Evolutionary conservation across 2,888 invertebrate genomes (phyloP), one percentile per base, ranked within the genome.

Genomic region (Cyaniris semiargus): DNA sequence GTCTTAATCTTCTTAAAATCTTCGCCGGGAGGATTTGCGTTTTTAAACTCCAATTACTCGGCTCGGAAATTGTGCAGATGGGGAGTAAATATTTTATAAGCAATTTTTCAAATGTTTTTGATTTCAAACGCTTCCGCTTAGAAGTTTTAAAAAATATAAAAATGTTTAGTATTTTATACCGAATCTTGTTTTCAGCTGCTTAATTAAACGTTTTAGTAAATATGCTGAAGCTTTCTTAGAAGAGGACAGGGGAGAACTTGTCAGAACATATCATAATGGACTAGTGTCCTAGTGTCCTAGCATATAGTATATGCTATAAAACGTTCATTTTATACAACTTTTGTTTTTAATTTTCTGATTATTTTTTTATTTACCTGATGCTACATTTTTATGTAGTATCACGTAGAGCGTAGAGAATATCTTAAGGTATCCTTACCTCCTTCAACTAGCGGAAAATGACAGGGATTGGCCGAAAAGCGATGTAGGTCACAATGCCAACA

Each of bases 1-100:
- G 76, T 71, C 78, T 79, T 80, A 80, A 80, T 80, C 79, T 77
- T 74, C 79, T 79, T 79, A 79, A 80, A 78, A 79, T 78, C 78
- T 76, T 78, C 74, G 75, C 21, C 48, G 27, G 53, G 53, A 72
- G 27, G 74, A 21, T 74, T 74, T 74, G 53, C 74, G 74, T 74
- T 74, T 74, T 74, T 53, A 53, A 74, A 74, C 74, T 53, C 27
- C 48, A 74, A 74, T 74, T 53, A 74, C 74, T 74, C 74, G 53
- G 18, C 74, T 27, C 74, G 74, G 74, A 74, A 74, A 74, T 48
- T 74, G 74, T 74, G 48, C 44, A 74, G 48, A 74, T 53, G 74
- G 48, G 38, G 38, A 71, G 21, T 74, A 74, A 74, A 74, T 74
- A 74, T 48, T 74, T 44, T 74, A 74, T 44, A 53, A 74, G 74